Evolutionary conservation across 1,140 invertebrate species (phyloP), one percentile per base, ranked within the genome.

Genomic region (Zaprionus capensis): DNA sequence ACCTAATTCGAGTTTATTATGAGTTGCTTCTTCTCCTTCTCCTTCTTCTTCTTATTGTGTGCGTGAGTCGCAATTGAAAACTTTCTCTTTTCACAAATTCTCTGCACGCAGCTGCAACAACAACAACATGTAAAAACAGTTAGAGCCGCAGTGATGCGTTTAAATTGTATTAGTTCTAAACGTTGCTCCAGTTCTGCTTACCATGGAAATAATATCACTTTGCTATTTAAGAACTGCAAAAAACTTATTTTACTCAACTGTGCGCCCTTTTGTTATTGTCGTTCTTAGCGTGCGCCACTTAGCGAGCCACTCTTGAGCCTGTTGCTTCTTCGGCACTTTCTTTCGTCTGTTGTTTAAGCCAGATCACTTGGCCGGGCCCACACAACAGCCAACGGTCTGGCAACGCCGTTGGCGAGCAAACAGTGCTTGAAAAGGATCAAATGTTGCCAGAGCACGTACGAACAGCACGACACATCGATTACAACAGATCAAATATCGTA

Each of bases 41-140:
- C 28, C 28, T 15, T 56, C 12, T 59, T 51, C 4, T n/a, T 68
- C 9, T 20, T 26, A 31, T 31, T 31, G 28, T 36, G 17, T 36
- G 31, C 49, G 31, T 34, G 24, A 34, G 38, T 36, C 41, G 26
- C 38, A 44, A 20, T 51, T 12, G 26, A 61, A 28, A 88, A 88
- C 85, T 88, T 88, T 88, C 85, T 88, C 85, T 88, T 88, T 88
- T 88, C 85, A 90, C 84, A 85, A 85, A 88, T 90, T 90, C 85
- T 85, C 46, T 61, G 59, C 84, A 90, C 81, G 85, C 71, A 81
- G 64, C 44, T 46, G 59, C 61, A 65, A 62, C 66, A 74, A 86
- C 56, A 75, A 61, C 63, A 28, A 58, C 22, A 41, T 24, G 11
- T 17, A n/a, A 62, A 38, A 64, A 67, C 31, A 49, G 49, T 59